phyloP scores from a whole-genome alignment of 2,113 vertebrate species.

The Nettapus auritus region DNA sequence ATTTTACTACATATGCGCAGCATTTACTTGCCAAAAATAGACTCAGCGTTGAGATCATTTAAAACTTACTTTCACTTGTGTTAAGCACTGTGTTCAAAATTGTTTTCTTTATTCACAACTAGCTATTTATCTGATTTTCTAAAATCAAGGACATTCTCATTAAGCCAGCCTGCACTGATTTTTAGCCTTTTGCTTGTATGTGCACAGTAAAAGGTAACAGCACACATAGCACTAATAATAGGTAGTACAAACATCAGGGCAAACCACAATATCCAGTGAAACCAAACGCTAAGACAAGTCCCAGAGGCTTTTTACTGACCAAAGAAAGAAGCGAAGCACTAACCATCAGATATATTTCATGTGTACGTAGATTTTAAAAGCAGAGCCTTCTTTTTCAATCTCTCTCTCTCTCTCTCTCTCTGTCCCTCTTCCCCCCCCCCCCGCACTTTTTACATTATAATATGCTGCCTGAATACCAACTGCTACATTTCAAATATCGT shows the following conservation, averaged over 20 bases:
- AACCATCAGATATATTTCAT: neutral
- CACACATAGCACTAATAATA: neutral
- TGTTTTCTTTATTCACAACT: neutral
- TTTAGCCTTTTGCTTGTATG: neutral
- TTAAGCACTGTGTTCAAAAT: neutral
- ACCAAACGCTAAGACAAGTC: neutral
- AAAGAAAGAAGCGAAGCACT: neutral
- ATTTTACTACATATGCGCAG: neutral
- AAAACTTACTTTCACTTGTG: neutral
- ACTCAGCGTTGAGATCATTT: neutral
- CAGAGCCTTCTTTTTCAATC: neutral
- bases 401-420: no score
- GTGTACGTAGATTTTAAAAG: neutral
- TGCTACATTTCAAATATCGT: neutral
- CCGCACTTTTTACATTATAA: neutral
- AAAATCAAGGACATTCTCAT: neutral
- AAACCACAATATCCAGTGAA: neutral
- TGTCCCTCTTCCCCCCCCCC: no score
- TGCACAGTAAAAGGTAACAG: neutral
- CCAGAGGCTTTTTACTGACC: neutral
- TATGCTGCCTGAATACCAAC: neutral
- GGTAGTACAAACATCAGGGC: rapidly evolving
- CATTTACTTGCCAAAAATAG: neutral
- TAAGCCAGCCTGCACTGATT: neutral
- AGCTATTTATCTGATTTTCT: neutral